Base-by-base conservation (phyloP, 1,140 invertebrate species). In the Lepidurus apus region DNA sequence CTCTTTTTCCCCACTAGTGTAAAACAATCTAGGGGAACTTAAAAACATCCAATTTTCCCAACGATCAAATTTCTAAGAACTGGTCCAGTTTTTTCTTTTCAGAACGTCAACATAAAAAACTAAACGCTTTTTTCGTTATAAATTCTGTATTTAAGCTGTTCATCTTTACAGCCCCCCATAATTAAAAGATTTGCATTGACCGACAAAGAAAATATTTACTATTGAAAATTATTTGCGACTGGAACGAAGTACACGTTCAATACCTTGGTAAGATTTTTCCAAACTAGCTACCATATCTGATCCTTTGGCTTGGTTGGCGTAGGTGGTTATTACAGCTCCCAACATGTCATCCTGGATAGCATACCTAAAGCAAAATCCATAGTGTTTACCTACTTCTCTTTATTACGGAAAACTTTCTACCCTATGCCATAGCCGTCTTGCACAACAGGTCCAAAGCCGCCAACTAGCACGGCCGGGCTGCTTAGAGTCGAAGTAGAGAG, bases 401-500 rank as follows among this genome's bases (percentile, higher is more conserved):
- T 34, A 3, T 3, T 34, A 34, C 1, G 34, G 34, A 34, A 34
- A 34, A 3, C 34, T 3, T 73, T 44, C 76, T 89, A 95, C 89
- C 89, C 95, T 80, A 99, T 91, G 74, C 97, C 97, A 86, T 92
- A 93, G 0, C 97, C 97, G 88, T 99, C 91, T 34, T 87, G 85
- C 2, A 94, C 90, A 17, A 98, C 96, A 8, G 97, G 95, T 2
- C 94, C 97, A 88, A 99, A 99, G 7, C 94, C 95, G 34, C 97
- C 97, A 47, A 92, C 90, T 78, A 90, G 84, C n/a, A 98, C 91
- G 81, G 90, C 90, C n/a, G 94, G 91, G 80, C 95, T 95, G 2
- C 91, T 91, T 17, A 99, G 85, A 7, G 97, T 98, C 26, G 96
- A 98, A 0, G 97, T 98, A 73, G 96, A 98, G n/a, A 99, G 84